Conservation (phyloP, 1,140 invertebrate species). For the Drosophila asahinai region DNA sequence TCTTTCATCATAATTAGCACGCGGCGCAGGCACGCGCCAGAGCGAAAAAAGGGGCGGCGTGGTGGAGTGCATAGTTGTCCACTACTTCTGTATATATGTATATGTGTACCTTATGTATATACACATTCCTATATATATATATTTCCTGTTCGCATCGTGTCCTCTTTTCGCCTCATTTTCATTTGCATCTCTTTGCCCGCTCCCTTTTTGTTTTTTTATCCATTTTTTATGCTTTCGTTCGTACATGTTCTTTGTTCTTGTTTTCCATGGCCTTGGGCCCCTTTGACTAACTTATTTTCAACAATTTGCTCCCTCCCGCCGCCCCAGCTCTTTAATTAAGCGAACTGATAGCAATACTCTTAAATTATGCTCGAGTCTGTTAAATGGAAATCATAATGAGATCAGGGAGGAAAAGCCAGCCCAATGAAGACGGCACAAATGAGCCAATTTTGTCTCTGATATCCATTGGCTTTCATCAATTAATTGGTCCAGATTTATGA, state of each 20-base stretch:
- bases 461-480: constrained; percentile 38
- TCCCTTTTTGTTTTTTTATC: constrained; percentile 12
- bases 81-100: constrained; percentile 30
- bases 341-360: constrained; percentile 70
- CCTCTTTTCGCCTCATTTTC: constrained; percentile 52
- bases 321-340: constrained; percentile 63
- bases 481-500: constrained; percentile 25
- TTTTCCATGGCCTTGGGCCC: constrained; percentile 64
- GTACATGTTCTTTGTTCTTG: constrained; percentile 56
- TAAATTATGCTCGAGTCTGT: constrained; percentile 66
- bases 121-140: constrained; percentile 20
- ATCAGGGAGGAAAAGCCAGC: constrained; percentile 51
- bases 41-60: constrained; percentile 6
- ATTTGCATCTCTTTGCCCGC: constrained; percentile 16
- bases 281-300: constrained; percentile 82
- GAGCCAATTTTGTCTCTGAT: constrained; percentile 35
- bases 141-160: constrained; percentile 32
- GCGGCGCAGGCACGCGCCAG: constrained; percentile 54
- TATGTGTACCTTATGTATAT: not conserved
- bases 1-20: constrained; percentile 83
- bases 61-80: constrained; percentile 63
- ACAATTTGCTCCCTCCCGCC: constrained; percentile 44
- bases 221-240: constrained; percentile 57
- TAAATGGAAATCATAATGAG: constrained; percentile 66
- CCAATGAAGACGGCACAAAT: constrained; percentile 30